Evolutionary conservation across 2,113 vertebrate species (phyloP).

Genomic region (Brachypteracias leptosomus): DNA sequence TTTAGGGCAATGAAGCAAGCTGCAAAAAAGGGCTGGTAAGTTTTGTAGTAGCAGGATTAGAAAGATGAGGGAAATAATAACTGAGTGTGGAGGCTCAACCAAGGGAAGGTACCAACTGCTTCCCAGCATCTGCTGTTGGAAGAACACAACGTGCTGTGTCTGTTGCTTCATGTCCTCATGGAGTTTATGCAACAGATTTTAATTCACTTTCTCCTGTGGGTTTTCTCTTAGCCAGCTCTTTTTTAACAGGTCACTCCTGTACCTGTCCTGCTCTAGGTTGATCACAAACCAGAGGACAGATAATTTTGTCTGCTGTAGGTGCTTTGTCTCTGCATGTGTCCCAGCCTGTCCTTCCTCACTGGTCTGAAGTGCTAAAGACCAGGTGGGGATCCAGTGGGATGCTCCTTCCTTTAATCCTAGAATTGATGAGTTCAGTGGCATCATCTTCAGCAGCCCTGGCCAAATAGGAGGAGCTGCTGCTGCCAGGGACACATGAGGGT

Average conservation of each 20-base stretch:
- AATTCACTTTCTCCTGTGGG: not conserved
- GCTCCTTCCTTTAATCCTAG: not conserved
- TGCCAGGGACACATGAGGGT: not conserved
- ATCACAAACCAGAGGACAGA: not conserved
- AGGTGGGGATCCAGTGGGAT: not conserved
- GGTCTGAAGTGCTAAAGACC: not conserved
- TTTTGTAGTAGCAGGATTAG: not conserved
- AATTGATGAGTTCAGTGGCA: not conserved
- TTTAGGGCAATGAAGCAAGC: not conserved
- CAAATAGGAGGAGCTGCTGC: not conserved
- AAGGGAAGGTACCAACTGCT: not conserved
- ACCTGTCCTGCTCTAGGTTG: not conserved
- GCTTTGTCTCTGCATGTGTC: not conserved
- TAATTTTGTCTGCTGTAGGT: not conserved
- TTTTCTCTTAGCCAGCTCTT: not conserved
- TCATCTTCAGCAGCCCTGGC: not conserved
- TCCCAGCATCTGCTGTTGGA: not conserved
- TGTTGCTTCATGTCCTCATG: not conserved
- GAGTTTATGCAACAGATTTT: not conserved
- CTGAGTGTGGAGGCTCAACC: not conserved
- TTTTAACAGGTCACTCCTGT: not conserved
- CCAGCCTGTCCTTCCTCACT: not conserved
- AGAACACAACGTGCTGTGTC: not conserved
- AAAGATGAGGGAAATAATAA: not conserved
- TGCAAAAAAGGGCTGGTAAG: not conserved